Conservation (phyloP, 2,888 invertebrate genomes). For the Corythucha ciliata region DNA sequence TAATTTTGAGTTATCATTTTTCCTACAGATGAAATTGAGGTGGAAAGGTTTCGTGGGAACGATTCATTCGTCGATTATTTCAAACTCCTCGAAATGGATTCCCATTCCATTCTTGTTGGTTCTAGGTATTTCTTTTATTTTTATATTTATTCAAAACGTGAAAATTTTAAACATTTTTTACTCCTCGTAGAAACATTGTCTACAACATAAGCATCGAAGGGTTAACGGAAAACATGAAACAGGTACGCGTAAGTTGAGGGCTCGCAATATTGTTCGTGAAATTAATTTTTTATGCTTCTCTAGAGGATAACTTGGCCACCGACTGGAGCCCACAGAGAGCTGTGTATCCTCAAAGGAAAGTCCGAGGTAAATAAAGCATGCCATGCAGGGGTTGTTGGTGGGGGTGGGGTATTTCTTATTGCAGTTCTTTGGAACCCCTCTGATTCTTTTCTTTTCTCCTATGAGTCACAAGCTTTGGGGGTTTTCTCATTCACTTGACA, state of each 20-base stretch:
- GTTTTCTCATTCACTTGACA: no score
- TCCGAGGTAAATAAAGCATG: constrained; percentile 51
- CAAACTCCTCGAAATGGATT: constrained; percentile 78
- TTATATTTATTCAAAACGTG: background rate
- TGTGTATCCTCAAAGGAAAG: constrained; percentile 80
- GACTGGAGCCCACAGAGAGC: constrained; percentile 67
- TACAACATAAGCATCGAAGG: constrained; percentile 84
- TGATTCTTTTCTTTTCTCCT: no score
- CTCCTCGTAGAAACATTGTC: constrained; percentile 65
- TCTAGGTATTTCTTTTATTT: constrained; percentile 61
- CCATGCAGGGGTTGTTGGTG: background rate
- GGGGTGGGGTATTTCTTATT: no score
- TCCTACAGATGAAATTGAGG: constrained; percentile 52
- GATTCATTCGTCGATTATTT: constrained; percentile 73
- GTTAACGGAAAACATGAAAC: constrained; percentile 62
- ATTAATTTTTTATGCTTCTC: constrained; percentile 40
- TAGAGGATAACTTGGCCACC: constrained; percentile 77
- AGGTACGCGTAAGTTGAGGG: constrained; percentile 47
- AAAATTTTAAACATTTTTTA: background rate
- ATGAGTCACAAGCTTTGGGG: no score
- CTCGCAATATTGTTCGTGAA: constrained; percentile 20
- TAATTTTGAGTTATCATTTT: background rate
- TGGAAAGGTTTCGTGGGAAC: constrained; percentile 70
- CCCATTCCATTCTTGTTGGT: constrained; percentile 76
- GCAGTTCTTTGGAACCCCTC: no score